Percentiles rank a stretch among this genome's conserved stretches.
Conservation (phyloP, 2,888 invertebrate species). For the Ramazzottius varieornatus region DNA sequence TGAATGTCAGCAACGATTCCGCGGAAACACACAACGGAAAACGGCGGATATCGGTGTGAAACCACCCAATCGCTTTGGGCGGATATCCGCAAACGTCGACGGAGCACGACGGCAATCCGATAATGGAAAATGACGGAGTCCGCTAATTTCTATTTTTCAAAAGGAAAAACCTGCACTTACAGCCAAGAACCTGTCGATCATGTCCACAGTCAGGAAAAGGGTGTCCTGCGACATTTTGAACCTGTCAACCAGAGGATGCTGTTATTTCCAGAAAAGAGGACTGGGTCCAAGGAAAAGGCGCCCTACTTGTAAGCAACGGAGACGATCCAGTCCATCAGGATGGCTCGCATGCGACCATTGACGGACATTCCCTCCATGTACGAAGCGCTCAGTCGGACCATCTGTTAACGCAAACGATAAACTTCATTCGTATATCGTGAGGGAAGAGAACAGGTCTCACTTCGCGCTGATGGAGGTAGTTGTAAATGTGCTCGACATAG, state of each 20-base stretch:
- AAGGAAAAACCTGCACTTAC: too few relatives aligned
- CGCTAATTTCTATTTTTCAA: too few relatives aligned
- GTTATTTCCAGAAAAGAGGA: too few relatives aligned
- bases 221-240: conserved; percentile 65
- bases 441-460: background rate
- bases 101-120: background rate
- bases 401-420: too few relatives aligned
- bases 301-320: conserved; percentile 63
- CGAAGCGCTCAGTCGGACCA: background rate
- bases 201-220: conserved; percentile 55
- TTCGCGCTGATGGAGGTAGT: background rate
- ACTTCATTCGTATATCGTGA: too few relatives aligned
- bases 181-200: conserved; percentile 68
- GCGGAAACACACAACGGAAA: background rate
- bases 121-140: background rate
- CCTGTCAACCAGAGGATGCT: too few relatives aligned
- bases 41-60: too few relatives aligned
- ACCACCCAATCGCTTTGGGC: too few relatives aligned
- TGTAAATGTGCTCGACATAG: conserved; percentile 2
- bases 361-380: conserved; percentile 19
- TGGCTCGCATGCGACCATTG: conserved; percentile 56
- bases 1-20: background rate
- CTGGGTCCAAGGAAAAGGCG: too few relatives aligned
- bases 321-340: conserved; percentile 74
- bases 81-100: background rate